Evolutionary conservation across 2,797 vertebrate species (phyloP).

Genomic region (Chaunax sp.): DNA sequence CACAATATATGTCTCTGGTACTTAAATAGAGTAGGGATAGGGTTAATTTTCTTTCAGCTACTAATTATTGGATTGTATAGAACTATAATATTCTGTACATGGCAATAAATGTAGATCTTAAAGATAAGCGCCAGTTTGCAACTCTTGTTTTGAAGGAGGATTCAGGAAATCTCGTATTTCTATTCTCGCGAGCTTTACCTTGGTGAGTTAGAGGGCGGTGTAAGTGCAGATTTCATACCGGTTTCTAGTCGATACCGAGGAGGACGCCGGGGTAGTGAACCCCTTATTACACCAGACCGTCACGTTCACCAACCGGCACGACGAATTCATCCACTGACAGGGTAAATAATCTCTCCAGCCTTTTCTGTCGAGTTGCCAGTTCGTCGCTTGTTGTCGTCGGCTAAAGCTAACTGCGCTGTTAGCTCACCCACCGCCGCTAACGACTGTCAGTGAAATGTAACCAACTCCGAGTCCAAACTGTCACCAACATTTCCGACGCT

Average conservation of each 20-base stretch:
- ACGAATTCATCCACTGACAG: not conserved
- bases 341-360: slow-evolving; percentile 29
- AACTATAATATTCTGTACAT: too few relatives aligned
- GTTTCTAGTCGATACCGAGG: slow-evolving; percentile 60
- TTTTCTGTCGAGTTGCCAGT: slow-evolving; percentile 8
- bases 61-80: too few relatives aligned
- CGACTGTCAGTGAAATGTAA: slow-evolving; percentile 29
- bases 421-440: slow-evolving; percentile 59
- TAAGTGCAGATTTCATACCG: slow-evolving; percentile 69
- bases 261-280: slow-evolving; percentile 56
- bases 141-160: slow-evolving; percentile 50
- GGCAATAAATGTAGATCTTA: too few relatives aligned
- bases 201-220: slow-evolving; percentile 47
- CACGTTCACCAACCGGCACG: slow-evolving; percentile 23
- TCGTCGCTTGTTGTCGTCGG: slow-evolving; percentile 38
- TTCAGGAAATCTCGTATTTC: not conserved
- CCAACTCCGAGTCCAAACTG: slow-evolving; percentile 28
- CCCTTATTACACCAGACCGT: slow-evolving; percentile 15
- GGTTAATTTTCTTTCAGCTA: too few relatives aligned
- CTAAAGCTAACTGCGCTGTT: slow-evolving; percentile 68
- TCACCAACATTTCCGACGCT: not conserved
- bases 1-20: too few relatives aligned
- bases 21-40: too few relatives aligned
- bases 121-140: too few relatives aligned
- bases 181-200: slow-evolving; percentile 1